These are phyloP conservation scores for Eurosta solidaginis DNA, from an alignment of 1,140 invertebrate species.

Conservation along the genomic window DNA sequence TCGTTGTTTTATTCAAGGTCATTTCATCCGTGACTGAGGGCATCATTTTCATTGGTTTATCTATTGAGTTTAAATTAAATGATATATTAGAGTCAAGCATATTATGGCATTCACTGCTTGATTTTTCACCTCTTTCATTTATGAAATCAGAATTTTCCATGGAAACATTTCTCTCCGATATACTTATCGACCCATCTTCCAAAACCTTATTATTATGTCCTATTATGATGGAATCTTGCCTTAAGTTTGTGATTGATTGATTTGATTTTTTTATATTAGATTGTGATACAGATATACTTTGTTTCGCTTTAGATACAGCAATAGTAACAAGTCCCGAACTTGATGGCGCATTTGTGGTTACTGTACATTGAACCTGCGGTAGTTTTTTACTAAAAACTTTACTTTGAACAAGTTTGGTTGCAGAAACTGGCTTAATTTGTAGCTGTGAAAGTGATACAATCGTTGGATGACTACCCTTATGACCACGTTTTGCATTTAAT, in stretches of 20 bases:
- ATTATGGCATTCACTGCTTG: neutral
- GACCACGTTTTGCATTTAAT: slow-evolving; percentile 43
- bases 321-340: slow-evolving; percentile 54
- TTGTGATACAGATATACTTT: slow-evolving; percentile 39
- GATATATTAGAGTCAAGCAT: neutral
- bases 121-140: neutral
- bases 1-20: slow-evolving; percentile 36
- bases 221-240: neutral
- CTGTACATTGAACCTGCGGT: slow-evolving; percentile 28
- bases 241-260: neutral
- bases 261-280: slow-evolving; percentile 42
- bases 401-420: slow-evolving; percentile 51
- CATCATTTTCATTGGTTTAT: slow-evolving; percentile 8
- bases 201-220: neutral
- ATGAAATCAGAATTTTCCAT: neutral
- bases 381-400: slow-evolving; percentile 54
- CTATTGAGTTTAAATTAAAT: neutral
- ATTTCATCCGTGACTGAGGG: slow-evolving; percentile 7
- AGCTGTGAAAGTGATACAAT: slow-evolving; percentile 52
- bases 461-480: slow-evolving; percentile 48
- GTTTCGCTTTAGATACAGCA: slow-evolving; percentile 60
- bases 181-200: neutral
- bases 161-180: neutral
- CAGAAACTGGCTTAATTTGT: slow-evolving; percentile 50
- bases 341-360: slow-evolving; percentile 56